Base-by-base conservation (phyloP, 2,113 vertebrate genomes). In the Candoia aspera region DNA sequence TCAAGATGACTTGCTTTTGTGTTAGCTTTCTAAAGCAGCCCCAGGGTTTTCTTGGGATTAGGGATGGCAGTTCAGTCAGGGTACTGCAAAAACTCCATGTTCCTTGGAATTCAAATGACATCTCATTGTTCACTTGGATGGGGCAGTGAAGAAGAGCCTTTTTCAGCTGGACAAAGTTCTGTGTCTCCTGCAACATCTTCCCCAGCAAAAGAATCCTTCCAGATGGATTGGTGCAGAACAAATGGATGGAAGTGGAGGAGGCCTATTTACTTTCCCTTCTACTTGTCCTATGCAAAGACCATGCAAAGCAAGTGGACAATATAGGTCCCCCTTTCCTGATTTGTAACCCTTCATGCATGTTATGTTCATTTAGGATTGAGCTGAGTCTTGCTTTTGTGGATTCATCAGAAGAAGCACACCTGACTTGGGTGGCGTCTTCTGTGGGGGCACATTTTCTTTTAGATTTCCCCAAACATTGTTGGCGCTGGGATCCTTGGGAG, bases 1-100 rank as follows among this genome's bases (percentile, higher is more conserved):
- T 4, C 6, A 91, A 42, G 86, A 92, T 88, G 90, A 86, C 73
- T 91, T 3, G 1, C 0, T 84, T 90, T 94, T 93, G 89, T 95
- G 88, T 90, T 88, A 5, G 33, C 33, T 92, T 94, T 92, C 91
- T 90, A 94, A 79, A 93, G 91, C 90, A 91, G 37, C 53, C 86
- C 59, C 46, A 53, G 0, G 91, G 0, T 33, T 91, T 49, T 15
- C 90, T 24, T 87, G 55, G 42, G 17, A 92, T 92, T 92, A 24
- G 94, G 57, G 90, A 21, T 91, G n/a, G 2, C 6, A 37, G 54
- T 42, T n/a, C 2, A 37, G 53, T 3, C 24, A 19, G 19, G 54
- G 15, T 59, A 23, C 23, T 59, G 57, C 86, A 87, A 59, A 26
- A 54, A 24, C 5, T 21, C 19, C 10, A 4, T 23, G 55, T 87